These are phyloP conservation scores for Lemur catta DNA, from an alignment of 2,797 vertebrate species.

Conservation along the genomic window DNA sequence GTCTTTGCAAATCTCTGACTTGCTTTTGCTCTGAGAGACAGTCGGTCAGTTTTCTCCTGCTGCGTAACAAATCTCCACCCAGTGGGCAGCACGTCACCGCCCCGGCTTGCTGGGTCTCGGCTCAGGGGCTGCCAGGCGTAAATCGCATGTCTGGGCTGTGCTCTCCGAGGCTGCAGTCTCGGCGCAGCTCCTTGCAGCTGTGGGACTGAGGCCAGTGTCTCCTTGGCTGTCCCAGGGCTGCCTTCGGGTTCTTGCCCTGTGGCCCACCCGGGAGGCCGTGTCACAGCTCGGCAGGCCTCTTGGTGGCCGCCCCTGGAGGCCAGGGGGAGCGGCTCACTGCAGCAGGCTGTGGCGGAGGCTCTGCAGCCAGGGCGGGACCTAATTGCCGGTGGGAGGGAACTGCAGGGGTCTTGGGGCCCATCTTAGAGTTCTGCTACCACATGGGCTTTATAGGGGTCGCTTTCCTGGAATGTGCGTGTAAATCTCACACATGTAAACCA, in stretches of 20 bases:
- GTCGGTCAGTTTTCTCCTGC: rapidly evolving
- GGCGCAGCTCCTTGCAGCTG: background rate
- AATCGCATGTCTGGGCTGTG: background rate
- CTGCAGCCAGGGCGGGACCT: background rate
- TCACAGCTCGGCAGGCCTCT: background rate
- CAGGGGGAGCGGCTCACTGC: background rate
- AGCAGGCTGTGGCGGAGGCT: too few relatives aligned
- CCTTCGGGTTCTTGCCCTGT: background rate
- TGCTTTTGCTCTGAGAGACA: background rate
- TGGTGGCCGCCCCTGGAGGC: background rate
- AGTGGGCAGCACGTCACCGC: rapidly evolving
- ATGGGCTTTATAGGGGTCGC: background rate
- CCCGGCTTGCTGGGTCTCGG: background rate
- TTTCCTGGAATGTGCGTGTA: background rate
- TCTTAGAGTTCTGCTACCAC: background rate
- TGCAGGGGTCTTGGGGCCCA: background rate
- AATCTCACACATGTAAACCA: background rate
- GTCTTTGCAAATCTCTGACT: background rate
- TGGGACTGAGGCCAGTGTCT: background rate
- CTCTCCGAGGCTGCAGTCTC: background rate
- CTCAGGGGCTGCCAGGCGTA: background rate
- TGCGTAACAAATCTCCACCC: too few relatives aligned
- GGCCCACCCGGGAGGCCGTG: background rate
- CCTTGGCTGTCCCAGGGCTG: too few relatives aligned
- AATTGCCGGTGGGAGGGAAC: background rate